Conservation (phyloP, 2,888 invertebrate genomes). For the Cephus pulcher region DNA sequence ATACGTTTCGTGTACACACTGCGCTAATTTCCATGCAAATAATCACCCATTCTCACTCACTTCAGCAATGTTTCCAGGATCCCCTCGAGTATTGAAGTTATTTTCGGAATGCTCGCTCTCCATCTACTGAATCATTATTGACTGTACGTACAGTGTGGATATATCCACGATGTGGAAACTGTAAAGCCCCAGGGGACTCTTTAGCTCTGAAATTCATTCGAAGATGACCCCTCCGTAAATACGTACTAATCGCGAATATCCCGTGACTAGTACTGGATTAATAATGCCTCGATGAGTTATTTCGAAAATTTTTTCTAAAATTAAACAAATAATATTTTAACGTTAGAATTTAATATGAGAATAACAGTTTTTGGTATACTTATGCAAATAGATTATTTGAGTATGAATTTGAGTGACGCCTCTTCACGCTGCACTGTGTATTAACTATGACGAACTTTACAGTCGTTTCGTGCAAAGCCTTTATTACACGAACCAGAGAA, state of each 20-base stretch:
- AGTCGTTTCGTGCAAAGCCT: not conserved
- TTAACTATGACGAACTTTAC: not conserved
- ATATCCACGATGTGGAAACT: not conserved
- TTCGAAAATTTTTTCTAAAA: not conserved
- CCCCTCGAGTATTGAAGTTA: not conserved
- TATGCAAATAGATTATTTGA: not conserved
- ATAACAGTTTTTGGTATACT: not conserved
- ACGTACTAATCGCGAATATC: not conserved
- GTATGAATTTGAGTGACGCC: not conserved
- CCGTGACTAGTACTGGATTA: not conserved
- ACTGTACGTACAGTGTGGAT: not conserved
- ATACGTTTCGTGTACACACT: constrained; percentile 24
- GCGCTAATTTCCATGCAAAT: constrained; percentile 34
- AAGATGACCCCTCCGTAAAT: not conserved
- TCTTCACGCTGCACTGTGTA: not conserved
- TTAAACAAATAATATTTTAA: not conserved
- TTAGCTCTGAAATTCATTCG: not conserved
- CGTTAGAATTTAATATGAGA: not conserved
- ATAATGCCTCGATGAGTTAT: no score
- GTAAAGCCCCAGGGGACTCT: not conserved
- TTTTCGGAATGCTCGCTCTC: not conserved
- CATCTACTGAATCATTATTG: not conserved
- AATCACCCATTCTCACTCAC: not conserved
- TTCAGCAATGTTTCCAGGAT: not conserved
- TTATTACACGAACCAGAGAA: not conserved